A percentile compares a stretch with the other conserved stretches of the same genome.
Evolutionary conservation across 2,113 vertebrate species (phyloP).

Genomic region (Ailuropoda melanoleuca): DNA sequence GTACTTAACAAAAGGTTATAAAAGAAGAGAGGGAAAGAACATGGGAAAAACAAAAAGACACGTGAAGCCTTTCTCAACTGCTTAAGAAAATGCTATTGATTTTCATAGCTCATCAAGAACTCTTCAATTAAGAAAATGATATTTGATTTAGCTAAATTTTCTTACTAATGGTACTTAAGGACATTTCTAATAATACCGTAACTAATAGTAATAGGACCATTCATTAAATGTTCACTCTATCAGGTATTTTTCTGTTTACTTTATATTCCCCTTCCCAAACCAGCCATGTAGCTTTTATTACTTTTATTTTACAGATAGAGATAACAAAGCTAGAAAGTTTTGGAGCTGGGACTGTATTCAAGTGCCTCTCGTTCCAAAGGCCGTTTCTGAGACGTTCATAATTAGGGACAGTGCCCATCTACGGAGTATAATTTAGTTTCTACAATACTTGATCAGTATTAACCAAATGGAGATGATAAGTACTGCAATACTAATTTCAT

Average conservation of each 20-base stretch:
- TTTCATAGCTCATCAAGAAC: conserved; percentile 43
- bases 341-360: not conserved
- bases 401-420: not conserved
- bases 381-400: not conserved
- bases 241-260: not conserved
- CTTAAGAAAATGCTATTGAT: conserved; percentile 49
- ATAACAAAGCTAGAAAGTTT: not conserved
- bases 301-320: not conserved
- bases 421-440: not conserved
- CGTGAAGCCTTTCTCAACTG: not conserved
- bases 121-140: conserved; percentile 45
- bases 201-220: not conserved
- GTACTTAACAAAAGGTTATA: not conserved
- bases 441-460: not conserved
- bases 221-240: not conserved
- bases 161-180: not conserved
- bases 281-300: not conserved
- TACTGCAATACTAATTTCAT: not conserved
- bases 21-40: not conserved
- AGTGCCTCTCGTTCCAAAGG: not conserved
- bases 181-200: conserved; percentile 47
- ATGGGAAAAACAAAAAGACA: not conserved
- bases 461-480: not conserved
- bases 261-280: not conserved
- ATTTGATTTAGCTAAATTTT: conserved; percentile 41